These are phyloP conservation scores for Epinotia nisella DNA, from an alignment of 2,888 invertebrate species.

Conservation along the genomic window DNA sequence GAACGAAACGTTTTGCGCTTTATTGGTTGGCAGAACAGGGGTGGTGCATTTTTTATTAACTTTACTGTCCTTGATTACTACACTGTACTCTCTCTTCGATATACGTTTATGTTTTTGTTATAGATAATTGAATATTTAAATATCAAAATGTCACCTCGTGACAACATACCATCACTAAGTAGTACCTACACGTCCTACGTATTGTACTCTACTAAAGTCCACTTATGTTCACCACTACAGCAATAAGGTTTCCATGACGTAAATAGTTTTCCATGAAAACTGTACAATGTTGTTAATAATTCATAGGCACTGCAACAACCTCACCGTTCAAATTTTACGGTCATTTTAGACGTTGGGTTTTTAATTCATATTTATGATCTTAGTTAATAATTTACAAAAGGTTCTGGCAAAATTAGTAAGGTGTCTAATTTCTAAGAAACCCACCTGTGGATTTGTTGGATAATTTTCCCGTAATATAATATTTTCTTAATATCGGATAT, in stretches of 20 bases:
- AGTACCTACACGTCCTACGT: too few species aligned
- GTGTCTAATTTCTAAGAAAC: background rate
- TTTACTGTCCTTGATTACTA: too few species aligned
- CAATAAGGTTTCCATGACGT: background rate
- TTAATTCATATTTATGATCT: background rate
- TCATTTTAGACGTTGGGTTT: background rate
- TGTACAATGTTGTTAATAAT: conserved; percentile 2
- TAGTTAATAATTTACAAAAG: background rate
- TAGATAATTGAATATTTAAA: too few species aligned
- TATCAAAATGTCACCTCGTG: too few species aligned
- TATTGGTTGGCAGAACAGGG: too few species aligned
- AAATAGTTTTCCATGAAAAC: background rate
- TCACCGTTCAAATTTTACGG: background rate
- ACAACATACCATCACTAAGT: too few species aligned
- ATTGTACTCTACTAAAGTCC: background rate
- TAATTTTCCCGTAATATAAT: conserved; percentile 1
- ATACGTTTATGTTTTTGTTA: too few species aligned
- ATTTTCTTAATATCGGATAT: background rate
- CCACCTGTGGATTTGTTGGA: background rate
- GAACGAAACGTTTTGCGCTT: too few species aligned
- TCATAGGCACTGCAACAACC: background rate
- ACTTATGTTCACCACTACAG: background rate
- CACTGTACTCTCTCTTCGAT: too few species aligned
- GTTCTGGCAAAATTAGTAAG: background rate
- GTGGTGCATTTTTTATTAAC: too few species aligned